Percentiles rank a stretch among this genome's conserved stretches.
These are phyloP conservation scores for Saccostrea echinata DNA, from an alignment of 1,140 invertebrate species.

Conservation along the genomic window DNA sequence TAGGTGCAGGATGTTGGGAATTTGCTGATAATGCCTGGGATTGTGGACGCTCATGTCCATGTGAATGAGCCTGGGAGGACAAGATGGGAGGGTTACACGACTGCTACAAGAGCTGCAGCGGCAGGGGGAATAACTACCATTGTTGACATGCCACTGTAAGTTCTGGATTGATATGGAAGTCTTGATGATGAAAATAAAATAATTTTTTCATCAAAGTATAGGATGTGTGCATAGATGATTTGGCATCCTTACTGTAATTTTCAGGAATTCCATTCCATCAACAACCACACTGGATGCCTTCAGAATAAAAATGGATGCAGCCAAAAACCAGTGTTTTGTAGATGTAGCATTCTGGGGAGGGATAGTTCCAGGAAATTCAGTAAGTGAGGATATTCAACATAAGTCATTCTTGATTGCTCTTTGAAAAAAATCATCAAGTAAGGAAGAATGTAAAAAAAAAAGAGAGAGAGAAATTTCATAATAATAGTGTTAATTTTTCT, in stretches of 20 bases:
- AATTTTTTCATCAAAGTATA: no score
- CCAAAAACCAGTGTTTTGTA: conserved; percentile 84
- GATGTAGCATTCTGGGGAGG: conserved; percentile 90
- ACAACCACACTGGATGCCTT: conserved; percentile 85
- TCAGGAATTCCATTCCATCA: conserved; percentile 86
- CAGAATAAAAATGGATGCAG: conserved; percentile 83
- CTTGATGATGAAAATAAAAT: no score
- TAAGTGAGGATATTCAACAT: conserved; percentile 3
- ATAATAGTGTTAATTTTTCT: no score
- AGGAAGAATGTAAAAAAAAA: no score
- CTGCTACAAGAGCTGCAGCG: conserved; percentile 86
- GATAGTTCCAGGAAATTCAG: conserved; percentile 84
- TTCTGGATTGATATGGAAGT: conserved; percentile 33
- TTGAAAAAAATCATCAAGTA: no score
- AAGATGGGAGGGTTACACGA: conserved; percentile 84
- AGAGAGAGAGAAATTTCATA: no score
- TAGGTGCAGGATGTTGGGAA: conserved; percentile 84
- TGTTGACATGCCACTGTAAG: conserved; percentile 87
- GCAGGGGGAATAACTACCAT: conserved; percentile 88
- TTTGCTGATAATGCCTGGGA: conserved; percentile 80
- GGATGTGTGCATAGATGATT: no score
- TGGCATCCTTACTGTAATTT: background rate
- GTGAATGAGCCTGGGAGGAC: conserved; percentile 67
- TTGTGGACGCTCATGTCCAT: conserved; percentile 67
- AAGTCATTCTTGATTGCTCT: no score